Conservation (phyloP, 37 sponge, comb jelly and placozoan genomes). For the Ephydatia muelleri region DNA sequence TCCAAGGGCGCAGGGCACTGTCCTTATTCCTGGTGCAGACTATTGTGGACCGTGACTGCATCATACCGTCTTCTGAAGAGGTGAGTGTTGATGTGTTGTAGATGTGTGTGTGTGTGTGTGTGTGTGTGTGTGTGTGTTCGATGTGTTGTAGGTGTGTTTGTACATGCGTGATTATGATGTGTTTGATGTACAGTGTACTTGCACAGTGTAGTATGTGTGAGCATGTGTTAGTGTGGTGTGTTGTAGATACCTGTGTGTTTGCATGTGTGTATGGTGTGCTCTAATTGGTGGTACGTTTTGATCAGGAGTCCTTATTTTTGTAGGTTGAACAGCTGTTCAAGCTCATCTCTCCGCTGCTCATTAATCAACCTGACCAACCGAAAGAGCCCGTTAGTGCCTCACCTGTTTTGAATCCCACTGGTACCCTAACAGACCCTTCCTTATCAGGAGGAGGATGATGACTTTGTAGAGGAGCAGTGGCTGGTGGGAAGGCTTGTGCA, state of each 20-base stretch:
- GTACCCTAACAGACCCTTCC: background rate
- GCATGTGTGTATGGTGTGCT: background rate
- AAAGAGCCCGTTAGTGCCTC: slow-evolving; percentile 40
- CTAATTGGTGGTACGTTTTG: background rate
- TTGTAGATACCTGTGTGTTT: too few species aligned
- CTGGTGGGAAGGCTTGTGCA: slow-evolving; percentile 88
- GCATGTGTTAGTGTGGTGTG: background rate
- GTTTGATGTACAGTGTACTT: too few species aligned
- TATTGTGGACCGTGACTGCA: slow-evolving; percentile 69
- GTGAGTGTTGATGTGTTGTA: slow-evolving; percentile 24
- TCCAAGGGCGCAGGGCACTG: slow-evolving; percentile 72
- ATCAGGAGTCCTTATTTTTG: background rate
- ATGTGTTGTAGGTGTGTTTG: slow-evolving; percentile 6
- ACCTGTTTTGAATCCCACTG: background rate
- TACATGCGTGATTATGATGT: background rate
- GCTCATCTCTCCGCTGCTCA: slow-evolving; percentile 78
- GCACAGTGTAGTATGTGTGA: background rate
- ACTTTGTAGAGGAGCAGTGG: slow-evolving; percentile 91
- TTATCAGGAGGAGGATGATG: slow-evolving; percentile 83
- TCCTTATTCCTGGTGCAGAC: slow-evolving; percentile 71
- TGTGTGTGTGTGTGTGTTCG: slow-evolving; percentile 2
- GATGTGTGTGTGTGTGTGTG: background rate
- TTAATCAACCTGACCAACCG: slow-evolving; percentile 86
- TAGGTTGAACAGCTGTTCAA: slow-evolving; percentile 79
- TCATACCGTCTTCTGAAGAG: slow-evolving; percentile 77